phyloP scores from a whole-genome alignment of 2,888 invertebrate species.

The Atrina japonica region DNA sequence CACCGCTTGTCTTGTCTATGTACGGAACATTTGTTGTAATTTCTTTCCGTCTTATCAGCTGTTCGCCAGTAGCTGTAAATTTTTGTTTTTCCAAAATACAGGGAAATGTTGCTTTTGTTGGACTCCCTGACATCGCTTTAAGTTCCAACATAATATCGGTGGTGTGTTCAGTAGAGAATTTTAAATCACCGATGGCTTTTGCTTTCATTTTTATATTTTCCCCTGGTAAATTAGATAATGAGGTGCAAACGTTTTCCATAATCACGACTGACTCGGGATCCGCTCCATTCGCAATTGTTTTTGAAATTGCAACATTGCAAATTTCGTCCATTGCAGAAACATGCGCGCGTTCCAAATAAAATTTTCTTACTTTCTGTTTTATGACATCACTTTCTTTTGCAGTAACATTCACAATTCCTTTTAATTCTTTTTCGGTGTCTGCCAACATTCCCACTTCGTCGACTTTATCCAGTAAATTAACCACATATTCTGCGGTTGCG shows the following conservation, averaged over 20 bases:
- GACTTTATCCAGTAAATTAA: slow-evolving; percentile 56
- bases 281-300: slow-evolving; percentile 50
- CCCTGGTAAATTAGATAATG: slow-evolving; percentile 75
- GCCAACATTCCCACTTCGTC: slow-evolving; percentile 35
- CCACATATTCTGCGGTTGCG: slow-evolving; percentile 63
- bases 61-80: slow-evolving; percentile 46
- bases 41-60: slow-evolving; percentile 29
- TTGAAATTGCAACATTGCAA: slow-evolving; percentile 38
- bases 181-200: slow-evolving; percentile 72
- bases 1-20: slow-evolving; percentile 51
- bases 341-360: slow-evolving; percentile 54
- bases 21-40: not conserved
- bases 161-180: no score
- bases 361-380: slow-evolving; percentile 49
- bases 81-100: slow-evolving; percentile 45
- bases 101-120: no score
- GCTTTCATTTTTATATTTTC: slow-evolving; percentile 69
- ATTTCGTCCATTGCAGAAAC: slow-evolving; percentile 47
- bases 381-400: slow-evolving; percentile 6
- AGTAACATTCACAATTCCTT: not conserved
- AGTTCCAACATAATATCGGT: no score
- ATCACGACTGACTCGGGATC: slow-evolving; percentile 49
- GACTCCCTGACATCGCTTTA: no score
- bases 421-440: slow-evolving; percentile 5
- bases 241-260: slow-evolving; percentile 63